Evolutionary conservation across 2,888 invertebrate species (phyloP), one percentile per base, ranked within the genome.

Genomic region (Atherix ibis): DNA sequence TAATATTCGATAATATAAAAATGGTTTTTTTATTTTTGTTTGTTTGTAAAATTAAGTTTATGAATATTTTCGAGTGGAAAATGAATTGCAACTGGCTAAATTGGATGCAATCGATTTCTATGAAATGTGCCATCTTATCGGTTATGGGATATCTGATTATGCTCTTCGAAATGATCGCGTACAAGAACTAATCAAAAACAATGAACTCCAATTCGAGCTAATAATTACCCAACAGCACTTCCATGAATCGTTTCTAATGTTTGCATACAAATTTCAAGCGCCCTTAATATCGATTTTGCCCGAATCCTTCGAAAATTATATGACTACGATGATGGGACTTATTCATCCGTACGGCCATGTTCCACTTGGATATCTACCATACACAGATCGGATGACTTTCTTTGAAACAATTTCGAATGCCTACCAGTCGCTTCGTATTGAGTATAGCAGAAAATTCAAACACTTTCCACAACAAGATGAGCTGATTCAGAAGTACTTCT

Each of bases 391-490:
- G 16, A 56, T 64, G 44, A 65, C 62, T 17, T 71, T 73, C 43
- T 53, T 52, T 41, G 56, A 61, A 32, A 53, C 75, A 42, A 37
- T 71, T 5, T 51, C 62, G 14, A 73, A 70, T 44, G 54, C 67
- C 1, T 58, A 63, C 2, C 40, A 51, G 2, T 52, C 54, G 10
- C 37, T 56, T 10, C 43, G 49, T 4, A 48, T 60, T 4, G 47
- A 58, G 4, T 47, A 51, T 9, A 50, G 48, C 30, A 49, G 57
- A 19, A 42, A 46, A 24, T 47, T 44, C n/a, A 50, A 51, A 14
- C 52, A 56, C 37, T 46, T 54, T 28, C 47, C 46, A 2, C 52
- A 48, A 19, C 61, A 63, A 37, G 51, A 59, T 24, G 35, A 51
- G 30, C 27, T 58, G 3, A 51, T 55, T 12, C 40, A 40, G n/a